Evolutionary conservation across 2,797 vertebrate species (phyloP), one percentile per base, ranked within the genome.

Genomic region (Peromyscus eremicus): DNA sequence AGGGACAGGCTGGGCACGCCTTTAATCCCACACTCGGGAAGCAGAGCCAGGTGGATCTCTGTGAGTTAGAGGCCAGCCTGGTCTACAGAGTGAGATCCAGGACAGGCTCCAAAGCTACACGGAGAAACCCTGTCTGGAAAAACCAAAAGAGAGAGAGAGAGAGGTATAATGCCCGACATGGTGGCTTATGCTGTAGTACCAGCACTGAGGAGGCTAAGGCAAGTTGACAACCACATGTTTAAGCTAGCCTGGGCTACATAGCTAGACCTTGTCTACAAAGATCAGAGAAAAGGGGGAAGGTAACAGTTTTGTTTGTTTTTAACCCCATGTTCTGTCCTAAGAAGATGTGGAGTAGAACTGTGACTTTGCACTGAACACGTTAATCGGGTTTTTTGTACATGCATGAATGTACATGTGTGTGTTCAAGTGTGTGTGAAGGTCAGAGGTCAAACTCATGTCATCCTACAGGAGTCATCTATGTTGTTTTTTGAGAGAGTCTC

Each of bases 351-450:
- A 8, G n/a, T 37, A 92, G 92, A 90, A 66, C 55, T 64, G 76
- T 73, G 76, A 82, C 93, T 91, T 97, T 97, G 85, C 82, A 85
- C 93, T 25, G 29, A 93, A 80, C 79, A 85, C 92, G 83, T 96
- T 98, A 92, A 96, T 98, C 94, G 97, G 97, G 95, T 97, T 97
- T 96, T 97, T 37, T 43, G 21, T 75, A 14, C 23, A 5, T 75
- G 71, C 71, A 71, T n/a, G 77, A 12, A 11, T 55, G 49, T 79
- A 52, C 52, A 19, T 80, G 49, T 57, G 77, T 34, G 21, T 81
- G 34, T 81, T 70, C 68, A n/a, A n/a, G 34, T 70, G 52, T 79
- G 29, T 52, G 46, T 80, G 34, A 40, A 83, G 37, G 25, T 64
- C 81, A 83, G 37, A 64, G 37, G 25, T 83, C 81, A 64, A 62